Base-by-base conservation (phyloP, 2,113 vertebrate species). In the Azemiops feae region DNA sequence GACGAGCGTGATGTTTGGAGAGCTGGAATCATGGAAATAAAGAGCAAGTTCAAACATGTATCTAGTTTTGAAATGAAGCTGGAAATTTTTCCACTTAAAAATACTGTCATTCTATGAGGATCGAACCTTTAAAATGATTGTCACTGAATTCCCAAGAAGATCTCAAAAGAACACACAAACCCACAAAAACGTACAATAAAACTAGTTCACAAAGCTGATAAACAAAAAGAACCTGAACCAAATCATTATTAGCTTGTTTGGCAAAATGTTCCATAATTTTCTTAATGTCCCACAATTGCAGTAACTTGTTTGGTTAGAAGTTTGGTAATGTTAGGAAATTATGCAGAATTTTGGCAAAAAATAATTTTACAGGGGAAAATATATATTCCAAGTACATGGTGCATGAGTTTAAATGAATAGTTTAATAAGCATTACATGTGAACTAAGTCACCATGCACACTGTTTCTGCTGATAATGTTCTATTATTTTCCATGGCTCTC, bases 31-130 rank as follows among this genome's bases (percentile, higher is more conserved):
- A 60, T 91, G 74, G 1, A 57, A 34, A 69, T 91, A 27, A 14
- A 22, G 3, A 57, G 43, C 7, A 0, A 0, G 0, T 3, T 6
- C 94, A 34, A 58, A 94, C 93, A 69, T 93, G 55, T 92, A 16
- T 25, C 92, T 93, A 92, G 85, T 54, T 64, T 88, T 0, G 0
- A 58, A 34, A 87, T 87, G 0, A 92, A 30, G 64, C 52, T 34
- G 18, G 74, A 88, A 50, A 9, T 30, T 23, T 88, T 16, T 92
- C 92, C 50, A 81, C 47, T 91, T 81, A 6, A 34, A 81, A 27
- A 47, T 4, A 52, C 3, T 47, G 10, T 58, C 57, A 30, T 58
- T 81, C n/a, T 57, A 39, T 16, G 20, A 94, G 3, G 25, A 91
- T 45, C 87, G 55, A 47, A 30, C 12, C 55, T 94, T 94, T 85